Evolutionary conservation across 2,797 vertebrate species (phyloP).

Genomic region (Sphaeramia orbicularis): DNA sequence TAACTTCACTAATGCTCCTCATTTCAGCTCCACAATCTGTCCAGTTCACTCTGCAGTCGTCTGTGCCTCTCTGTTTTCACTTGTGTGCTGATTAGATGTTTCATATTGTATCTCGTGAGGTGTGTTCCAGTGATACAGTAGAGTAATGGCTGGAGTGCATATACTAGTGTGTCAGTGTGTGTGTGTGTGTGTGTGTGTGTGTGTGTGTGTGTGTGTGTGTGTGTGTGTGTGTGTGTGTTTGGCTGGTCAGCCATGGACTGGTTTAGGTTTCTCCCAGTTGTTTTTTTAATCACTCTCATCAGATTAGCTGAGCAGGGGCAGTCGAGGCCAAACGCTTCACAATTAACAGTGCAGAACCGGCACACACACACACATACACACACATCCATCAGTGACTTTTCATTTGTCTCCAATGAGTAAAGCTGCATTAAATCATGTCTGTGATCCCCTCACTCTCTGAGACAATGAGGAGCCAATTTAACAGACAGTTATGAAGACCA

Average conservation of each 20-base stretch:
- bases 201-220: slow-evolving; percentile 29
- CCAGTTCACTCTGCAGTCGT: background rate
- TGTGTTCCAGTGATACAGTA: background rate
- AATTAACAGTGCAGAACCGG: slow-evolving; percentile 79
- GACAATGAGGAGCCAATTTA: slow-evolving; percentile 79
- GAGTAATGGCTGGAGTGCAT: slow-evolving; percentile 26
- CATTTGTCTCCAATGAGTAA: slow-evolving; percentile 78
- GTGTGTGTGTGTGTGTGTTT: slow-evolving; percentile 35
- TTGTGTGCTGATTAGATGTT: slow-evolving; percentile 12
- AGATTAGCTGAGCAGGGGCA: slow-evolving; percentile 83
- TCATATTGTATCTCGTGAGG: slow-evolving; percentile 46
- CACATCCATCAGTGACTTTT: slow-evolving; percentile 82
- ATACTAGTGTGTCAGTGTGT: slow-evolving; percentile 25
- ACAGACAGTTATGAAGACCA: slow-evolving; percentile 69
- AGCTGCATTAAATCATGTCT: slow-evolving; percentile 79
- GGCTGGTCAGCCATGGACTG: slow-evolving; percentile 65
- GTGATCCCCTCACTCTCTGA: slow-evolving; percentile 71
- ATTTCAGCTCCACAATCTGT: background rate
- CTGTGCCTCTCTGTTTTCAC: background rate
- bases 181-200: slow-evolving; percentile 34
- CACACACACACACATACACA: slow-evolving; percentile 51
- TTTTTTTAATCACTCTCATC: slow-evolving; percentile 85
- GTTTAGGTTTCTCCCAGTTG: slow-evolving; percentile 80
- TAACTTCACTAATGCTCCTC: too few species aligned
- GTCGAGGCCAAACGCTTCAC: slow-evolving; percentile 81